A percentile compares a stretch with the other conserved stretches of the same genome.
Conservation (phyloP, 2,797 vertebrate genomes). For the Morelia viridis region DNA sequence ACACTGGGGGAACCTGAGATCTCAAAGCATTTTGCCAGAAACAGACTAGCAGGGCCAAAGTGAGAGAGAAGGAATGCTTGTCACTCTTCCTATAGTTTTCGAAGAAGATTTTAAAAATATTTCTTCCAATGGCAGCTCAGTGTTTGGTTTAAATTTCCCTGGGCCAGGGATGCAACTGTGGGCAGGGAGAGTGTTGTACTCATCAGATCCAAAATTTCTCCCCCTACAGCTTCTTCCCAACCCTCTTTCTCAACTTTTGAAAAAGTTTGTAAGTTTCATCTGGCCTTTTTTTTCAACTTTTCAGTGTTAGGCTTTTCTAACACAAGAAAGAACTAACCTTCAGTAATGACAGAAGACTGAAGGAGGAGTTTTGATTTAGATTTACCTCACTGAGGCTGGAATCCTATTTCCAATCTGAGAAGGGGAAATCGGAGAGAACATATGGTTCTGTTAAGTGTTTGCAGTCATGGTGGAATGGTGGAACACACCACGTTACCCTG, state of each 20-base stretch:
- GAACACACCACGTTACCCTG: background rate
- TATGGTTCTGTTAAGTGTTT: background rate
- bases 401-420: background rate
- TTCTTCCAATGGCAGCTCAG: background rate
- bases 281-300: background rate
- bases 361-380: background rate
- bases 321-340: background rate
- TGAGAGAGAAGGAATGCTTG: background rate
- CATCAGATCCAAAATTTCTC: background rate
- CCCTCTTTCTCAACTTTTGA: background rate
- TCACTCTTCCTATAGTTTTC: background rate
- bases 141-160: background rate
- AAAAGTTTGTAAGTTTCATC: background rate
- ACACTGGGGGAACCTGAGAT: background rate
- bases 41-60: background rate
- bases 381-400: background rate
- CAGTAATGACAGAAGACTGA: background rate
- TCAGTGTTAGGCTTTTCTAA: background rate
- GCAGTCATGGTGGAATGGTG: background rate
- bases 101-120: background rate
- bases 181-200: background rate
- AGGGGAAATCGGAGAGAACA: background rate
- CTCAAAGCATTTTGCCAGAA: background rate
- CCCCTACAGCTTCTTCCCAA: background rate
- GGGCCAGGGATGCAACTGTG: background rate